phyloP scores from a whole-genome alignment of 2,797 vertebrate species.

The Adrianichthys oophorus region DNA sequence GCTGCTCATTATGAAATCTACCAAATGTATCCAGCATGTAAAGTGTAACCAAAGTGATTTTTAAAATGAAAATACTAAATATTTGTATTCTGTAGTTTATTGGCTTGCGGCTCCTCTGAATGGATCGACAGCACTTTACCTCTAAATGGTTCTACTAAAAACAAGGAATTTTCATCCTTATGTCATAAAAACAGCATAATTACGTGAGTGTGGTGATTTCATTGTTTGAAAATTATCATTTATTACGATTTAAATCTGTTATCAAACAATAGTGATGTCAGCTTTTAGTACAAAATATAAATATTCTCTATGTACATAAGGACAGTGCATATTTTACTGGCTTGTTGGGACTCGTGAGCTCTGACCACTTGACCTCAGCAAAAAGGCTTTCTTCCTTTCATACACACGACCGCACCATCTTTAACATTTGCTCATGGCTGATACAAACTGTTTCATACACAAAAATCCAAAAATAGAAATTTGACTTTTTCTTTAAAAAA shows the following conservation, averaged over 20 bases:
- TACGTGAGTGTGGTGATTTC: slow-evolving; percentile 6
- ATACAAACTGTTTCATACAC: slow-evolving; percentile 41
- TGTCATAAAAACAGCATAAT: slow-evolving; percentile 10
- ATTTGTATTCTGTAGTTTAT: too few relatives aligned
- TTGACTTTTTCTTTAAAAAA: slow-evolving; percentile 48
- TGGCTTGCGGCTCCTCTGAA: too few relatives aligned
- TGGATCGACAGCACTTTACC: slow-evolving; percentile 3
- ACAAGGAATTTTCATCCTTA: neutral
- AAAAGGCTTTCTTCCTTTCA: neutral
- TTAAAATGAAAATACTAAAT: too few relatives aligned
- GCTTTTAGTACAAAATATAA: slow-evolving; percentile 71
- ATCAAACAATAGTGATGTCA: slow-evolving; percentile 31
- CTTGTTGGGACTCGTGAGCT: slow-evolving; percentile 44
- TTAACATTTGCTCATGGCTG: slow-evolving; percentile 15
- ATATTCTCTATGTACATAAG: slow-evolving; percentile 77
- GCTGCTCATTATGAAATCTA: too few relatives aligned
- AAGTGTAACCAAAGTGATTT: too few relatives aligned
- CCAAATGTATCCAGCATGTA: too few relatives aligned
- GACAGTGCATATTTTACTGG: slow-evolving; percentile 70
- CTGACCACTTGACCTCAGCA: slow-evolving; percentile 8
- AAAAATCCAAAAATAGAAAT: slow-evolving; percentile 69
- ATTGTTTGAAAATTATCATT: slow-evolving; percentile 32
- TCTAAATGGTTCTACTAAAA: slow-evolving; percentile 20
- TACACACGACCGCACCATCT: slow-evolving; percentile 1
- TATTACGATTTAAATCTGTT: slow-evolving; percentile 32